Base-by-base conservation (phyloP, 1,140 invertebrate species). In the Penaeus japonicus region DNA sequence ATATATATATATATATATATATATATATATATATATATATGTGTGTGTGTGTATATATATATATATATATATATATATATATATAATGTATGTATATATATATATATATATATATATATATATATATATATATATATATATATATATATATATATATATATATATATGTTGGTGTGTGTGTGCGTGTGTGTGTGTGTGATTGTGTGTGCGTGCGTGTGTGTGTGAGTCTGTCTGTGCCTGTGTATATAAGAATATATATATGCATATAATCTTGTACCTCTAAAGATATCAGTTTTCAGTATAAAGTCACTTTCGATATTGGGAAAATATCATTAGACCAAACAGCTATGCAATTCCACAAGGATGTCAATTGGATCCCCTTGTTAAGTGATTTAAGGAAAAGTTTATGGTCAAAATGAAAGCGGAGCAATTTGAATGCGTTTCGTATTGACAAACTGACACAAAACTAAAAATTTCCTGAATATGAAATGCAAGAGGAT, bases 181-280 rank as follows among this genome's bases (percentile, higher is more conserved):
- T 65, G 27, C 20, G 27, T 65, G 27, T 65, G 27, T 65, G 27
- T 65, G 27, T 65, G 27, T 65, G 27, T 65, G 27, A 15, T 7
- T 65, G 27, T 65, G 27, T 65, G 27, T 65, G 27, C 20, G 27
- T 65, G 27, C 20, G 27, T 65, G 27, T 65, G 27, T 65, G 27
- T 65, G 27, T 65, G n/a, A 20, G n/a, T 59, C 18, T 59, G n/a
- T 59, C 1, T 59, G 3, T 59, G 73, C 30, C 18, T 27, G 73
- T 1, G 32, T 77, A 27, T 77, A 80, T 80, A 80, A 39, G 53
- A 39, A 80, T 80, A 80, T 80, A 80, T 80, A 80, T 80, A 80
- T 80, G 53, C 53, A 80, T 80, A 80, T 80, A 80, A 39, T 39
- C 53, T 39, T 80, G 53, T 80, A 80, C 53, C 32, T 80, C 32